These are phyloP conservation scores for Ischnura elegans DNA, from an alignment of 2,888 invertebrate genomes.

Conservation along the genomic window DNA sequence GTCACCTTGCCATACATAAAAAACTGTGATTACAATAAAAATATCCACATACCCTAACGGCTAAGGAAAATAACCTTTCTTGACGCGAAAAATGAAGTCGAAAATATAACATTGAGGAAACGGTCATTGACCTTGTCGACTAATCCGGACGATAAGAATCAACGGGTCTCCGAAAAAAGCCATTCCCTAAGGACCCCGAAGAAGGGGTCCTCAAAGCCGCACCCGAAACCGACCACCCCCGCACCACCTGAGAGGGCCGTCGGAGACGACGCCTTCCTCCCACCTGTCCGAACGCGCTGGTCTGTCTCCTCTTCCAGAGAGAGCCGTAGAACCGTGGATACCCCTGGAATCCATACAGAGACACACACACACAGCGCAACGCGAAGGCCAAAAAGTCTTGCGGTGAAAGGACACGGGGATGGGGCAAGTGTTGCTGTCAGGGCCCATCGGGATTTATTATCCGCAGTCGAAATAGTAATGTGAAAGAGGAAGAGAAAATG, in stretches of 20 bases:
- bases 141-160: constrained; percentile 26
- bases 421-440: neutral
- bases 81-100: no score
- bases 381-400: neutral
- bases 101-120: neutral
- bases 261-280: neutral
- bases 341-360: neutral
- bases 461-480: constrained; percentile 31
- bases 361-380: neutral
- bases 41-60: no score
- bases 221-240: constrained; percentile 5
- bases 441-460: constrained; percentile 30
- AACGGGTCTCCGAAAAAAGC: neutral
- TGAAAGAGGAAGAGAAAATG: neutral
- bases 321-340: neutral
- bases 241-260: neutral
- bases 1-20: no score
- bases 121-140: neutral
- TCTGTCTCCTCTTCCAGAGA: neutral
- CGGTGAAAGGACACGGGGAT: neutral
- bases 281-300: neutral
- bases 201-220: neutral
- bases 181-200: no score
- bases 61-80: no score
- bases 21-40: no score